phyloP scores from a whole-genome alignment of 2,888 invertebrate species.

The Lasiommata megera region DNA sequence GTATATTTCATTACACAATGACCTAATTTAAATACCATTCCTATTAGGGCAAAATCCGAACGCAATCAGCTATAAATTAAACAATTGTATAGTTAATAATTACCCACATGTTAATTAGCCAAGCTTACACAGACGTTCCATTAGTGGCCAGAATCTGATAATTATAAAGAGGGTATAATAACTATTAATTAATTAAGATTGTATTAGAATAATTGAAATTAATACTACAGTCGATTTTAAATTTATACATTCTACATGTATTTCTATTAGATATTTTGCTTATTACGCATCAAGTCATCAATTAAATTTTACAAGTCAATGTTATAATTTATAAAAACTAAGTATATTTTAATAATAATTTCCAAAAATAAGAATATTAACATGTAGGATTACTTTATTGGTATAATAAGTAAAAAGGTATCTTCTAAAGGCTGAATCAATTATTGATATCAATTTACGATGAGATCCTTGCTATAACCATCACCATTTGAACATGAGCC shows the following conservation, averaged over 20 bases:
- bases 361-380: too few species aligned
- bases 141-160: constrained; percentile 9
- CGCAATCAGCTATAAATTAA: constrained; percentile 18
- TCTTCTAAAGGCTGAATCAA: too few species aligned
- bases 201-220: constrained; percentile 11
- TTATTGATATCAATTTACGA: too few species aligned
- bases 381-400: too few species aligned
- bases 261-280: neutral
- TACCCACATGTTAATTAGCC: constrained; percentile 11
- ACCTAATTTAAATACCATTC: constrained; percentile 8
- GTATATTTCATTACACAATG: constrained; percentile 5
- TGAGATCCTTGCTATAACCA: too few species aligned
- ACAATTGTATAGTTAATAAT: constrained; percentile 18
- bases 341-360: too few species aligned
- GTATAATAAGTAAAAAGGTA: too few species aligned
- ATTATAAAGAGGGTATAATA: neutral
- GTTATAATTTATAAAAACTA: too few species aligned
- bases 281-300: too few species aligned
- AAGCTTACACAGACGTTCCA: constrained; percentile 10
- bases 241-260: neutral
- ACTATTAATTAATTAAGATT: neutral
- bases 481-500: too few species aligned
- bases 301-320: too few species aligned
- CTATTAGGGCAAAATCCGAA: neutral
- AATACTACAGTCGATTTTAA: too few species aligned